A percentile compares a stretch with the other conserved stretches of the same genome.
These are phyloP conservation scores for Pseudolycoriella hygida DNA, from an alignment of 2,888 invertebrate genomes.

Conservation along the genomic window DNA sequence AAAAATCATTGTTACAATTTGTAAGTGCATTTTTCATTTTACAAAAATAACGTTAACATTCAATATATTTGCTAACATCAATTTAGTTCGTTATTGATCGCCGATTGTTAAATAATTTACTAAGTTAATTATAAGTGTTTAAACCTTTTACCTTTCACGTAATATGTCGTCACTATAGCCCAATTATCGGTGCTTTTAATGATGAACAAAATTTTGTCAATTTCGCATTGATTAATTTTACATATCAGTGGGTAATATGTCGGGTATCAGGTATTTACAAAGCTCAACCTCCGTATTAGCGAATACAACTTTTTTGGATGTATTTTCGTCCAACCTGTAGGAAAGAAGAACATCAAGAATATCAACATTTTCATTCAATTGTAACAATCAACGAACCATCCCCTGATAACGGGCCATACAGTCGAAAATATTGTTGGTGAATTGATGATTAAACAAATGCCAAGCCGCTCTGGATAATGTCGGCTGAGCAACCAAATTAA, in stretches of 20 bases:
- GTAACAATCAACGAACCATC: slow-evolving; percentile 40
- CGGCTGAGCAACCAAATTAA: slow-evolving; percentile 58
- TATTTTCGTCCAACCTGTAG: slow-evolving; percentile 45
- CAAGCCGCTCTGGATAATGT: slow-evolving; percentile 62
- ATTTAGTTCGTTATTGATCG: too few relatives aligned
- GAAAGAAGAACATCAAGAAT: slow-evolving; percentile 29
- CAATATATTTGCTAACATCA: too few relatives aligned
- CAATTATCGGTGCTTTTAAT: too few relatives aligned
- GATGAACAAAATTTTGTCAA: too few relatives aligned
- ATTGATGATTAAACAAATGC: slow-evolving; percentile 57
- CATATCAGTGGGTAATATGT: slow-evolving; percentile 53
- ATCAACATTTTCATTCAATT: slow-evolving; percentile 5
- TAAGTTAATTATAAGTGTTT: too few relatives aligned
- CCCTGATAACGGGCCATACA: slow-evolving; percentile 59
- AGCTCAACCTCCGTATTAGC: slow-evolving; percentile 50
- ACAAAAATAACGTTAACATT: too few relatives aligned
- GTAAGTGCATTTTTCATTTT: too few relatives aligned
- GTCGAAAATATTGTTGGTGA: slow-evolving; percentile 56
- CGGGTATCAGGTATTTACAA: slow-evolving; percentile 58
- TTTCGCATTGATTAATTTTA: too few relatives aligned
- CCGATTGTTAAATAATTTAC: too few relatives aligned
- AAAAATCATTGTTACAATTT: too few relatives aligned
- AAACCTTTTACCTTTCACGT: too few relatives aligned
- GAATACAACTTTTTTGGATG: slow-evolving; percentile 57
- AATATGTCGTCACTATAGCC: too few relatives aligned